A percentile compares a stretch with the other conserved stretches of the same genome.
These are phyloP conservation scores for Paralinhomoeus sp. DNA, from an alignment of 2,888 invertebrate species.

Conservation along the genomic window DNA sequence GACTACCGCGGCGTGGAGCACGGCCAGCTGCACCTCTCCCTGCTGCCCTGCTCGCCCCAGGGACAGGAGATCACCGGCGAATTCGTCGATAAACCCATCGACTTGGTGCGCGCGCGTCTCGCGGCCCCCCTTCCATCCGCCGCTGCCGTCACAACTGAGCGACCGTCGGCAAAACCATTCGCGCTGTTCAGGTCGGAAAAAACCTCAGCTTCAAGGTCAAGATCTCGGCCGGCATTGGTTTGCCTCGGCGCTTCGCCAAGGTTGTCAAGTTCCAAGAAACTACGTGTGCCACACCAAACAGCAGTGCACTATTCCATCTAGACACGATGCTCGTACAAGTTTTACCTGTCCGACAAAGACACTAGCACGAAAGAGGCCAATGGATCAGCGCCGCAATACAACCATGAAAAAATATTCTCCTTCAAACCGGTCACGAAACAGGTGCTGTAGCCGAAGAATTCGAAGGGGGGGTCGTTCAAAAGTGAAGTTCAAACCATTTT, in stretches of 20 bases:
- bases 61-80: constrained; percentile 33
- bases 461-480: no score
- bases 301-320: constrained; percentile 4
- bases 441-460: no score
- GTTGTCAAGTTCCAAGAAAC: not conserved
- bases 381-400: constrained; percentile 32
- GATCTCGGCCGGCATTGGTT: constrained; percentile 31
- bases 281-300: not conserved
- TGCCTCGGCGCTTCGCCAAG: constrained; percentile 28
- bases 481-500: not conserved
- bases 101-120: constrained; percentile 18
- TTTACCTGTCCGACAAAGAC: constrained; percentile 30
- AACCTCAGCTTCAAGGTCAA: constrained; percentile 33
- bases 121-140: no score
- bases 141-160: no score
- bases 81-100: constrained; percentile 32
- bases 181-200: constrained; percentile 26
- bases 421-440: constrained; percentile 30
- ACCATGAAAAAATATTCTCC: constrained; percentile 29
- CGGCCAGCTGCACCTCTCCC: constrained; percentile 29
- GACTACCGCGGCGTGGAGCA: constrained; percentile 25
- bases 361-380: constrained; percentile 19
- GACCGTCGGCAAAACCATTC: constrained; percentile 7
- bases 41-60: constrained; percentile 32
- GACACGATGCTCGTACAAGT: constrained; percentile 27